A percentile compares a stretch with the other conserved stretches of the same genome.
Conservation (phyloP, 2,797 vertebrate genomes). For the Zenarchopterus dispar region DNA sequence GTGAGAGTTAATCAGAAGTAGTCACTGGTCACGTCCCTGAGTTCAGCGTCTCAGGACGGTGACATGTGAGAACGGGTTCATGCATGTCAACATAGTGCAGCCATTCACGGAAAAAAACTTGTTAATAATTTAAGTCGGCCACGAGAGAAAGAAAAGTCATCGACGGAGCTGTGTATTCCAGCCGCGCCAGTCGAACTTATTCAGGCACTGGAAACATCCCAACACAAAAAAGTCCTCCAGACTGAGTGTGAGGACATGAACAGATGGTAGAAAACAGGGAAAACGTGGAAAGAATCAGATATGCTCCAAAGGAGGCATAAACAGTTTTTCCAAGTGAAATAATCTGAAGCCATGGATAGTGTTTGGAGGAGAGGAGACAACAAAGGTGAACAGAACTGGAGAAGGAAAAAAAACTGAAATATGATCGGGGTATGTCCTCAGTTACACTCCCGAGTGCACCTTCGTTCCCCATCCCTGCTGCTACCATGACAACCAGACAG, state of each 20-base stretch:
- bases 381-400: not conserved
- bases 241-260: no score
- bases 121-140: constrained; percentile 30
- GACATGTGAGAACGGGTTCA: constrained; percentile 4
- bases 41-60: not conserved
- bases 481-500: constrained; percentile 81
- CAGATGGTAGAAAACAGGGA: not conserved
- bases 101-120: constrained; percentile 21
- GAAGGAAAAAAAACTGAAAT: constrained; percentile 7
- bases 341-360: no score
- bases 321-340: no score
- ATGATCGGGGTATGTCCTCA: constrained; percentile 49
- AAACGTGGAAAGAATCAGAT: not conserved
- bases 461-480: constrained; percentile 50
- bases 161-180: constrained; percentile 5
- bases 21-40: no score
- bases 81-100: constrained; percentile 8
- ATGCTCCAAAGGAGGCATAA: no score
- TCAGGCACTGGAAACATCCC: not conserved
- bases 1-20: no score
- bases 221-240: no score
- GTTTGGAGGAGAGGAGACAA: no score
- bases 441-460: constrained; percentile 56
- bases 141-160: constrained; percentile 1
- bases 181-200: constrained; percentile 22